Evolutionary conservation across 2,113 vertebrate species (phyloP), one percentile per base, ranked within the genome.

Genomic region (Dicrurus megarhynchus): DNA sequence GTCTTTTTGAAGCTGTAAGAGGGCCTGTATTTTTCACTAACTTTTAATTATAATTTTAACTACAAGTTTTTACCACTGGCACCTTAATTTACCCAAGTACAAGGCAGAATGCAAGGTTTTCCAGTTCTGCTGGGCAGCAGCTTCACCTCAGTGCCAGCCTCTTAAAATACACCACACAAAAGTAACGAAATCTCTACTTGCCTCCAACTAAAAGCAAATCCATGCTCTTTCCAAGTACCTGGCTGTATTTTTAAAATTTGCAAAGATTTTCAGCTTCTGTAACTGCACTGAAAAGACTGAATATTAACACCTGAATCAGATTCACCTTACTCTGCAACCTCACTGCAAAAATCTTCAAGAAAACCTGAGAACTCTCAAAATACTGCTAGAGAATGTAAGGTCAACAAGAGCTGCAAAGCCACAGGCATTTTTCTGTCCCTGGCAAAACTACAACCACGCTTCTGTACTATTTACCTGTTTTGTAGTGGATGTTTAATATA

Each of bases 401-500:
- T 37, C 41, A 46, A 44, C 27, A 59, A 57, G 17, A 69, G 13
- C 32, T 47, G 47, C 41, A 70, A 67, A 84, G 44, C 15, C 59
- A 86, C 3, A 52, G 19, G 27, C 7, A 49, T 49, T 57, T 32
- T 68, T 71, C 44, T 28, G 13, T 30, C 20, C 46, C 56, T 42
- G 19, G 49, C 33, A 84, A 74, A 76, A 44, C 15, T 49, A 46
- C 10, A n/a, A 3, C 8, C 27, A 23, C 0, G 0, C 27, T 82
- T 85, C 49, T 56, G 10, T n/a, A 77, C 46, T 63, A 46, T 90
- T 98, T 97, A 99, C 99, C 98, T 99, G 98, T 99, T 99, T 87
- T 99, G 99, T 96, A 99, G 97, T 41, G 99, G 99, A 92, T 99
- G 99, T 94, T 99, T 99, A 96, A 99, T 98, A 96, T 99, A 99